Percentiles rank a stretch among this genome's conserved stretches.
Evolutionary conservation across 1,140 invertebrate genomes (phyloP).

Genomic region (Dreissena rostriformis): DNA sequence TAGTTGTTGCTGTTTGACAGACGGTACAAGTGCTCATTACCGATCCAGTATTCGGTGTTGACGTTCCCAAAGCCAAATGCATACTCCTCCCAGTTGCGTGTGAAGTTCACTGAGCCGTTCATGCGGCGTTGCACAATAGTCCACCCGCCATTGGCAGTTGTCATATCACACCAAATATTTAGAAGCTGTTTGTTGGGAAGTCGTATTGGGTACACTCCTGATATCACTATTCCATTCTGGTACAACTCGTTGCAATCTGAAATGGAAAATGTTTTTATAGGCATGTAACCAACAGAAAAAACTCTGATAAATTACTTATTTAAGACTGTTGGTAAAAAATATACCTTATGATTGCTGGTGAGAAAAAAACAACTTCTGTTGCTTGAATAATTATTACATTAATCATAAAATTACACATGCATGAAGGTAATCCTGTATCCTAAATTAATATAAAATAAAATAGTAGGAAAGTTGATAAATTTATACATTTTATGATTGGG

Average conservation of each 20-base stretch:
- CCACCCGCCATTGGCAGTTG: conserved; percentile 91
- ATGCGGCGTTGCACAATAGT: conserved; percentile 91
- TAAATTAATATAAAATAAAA: too few species aligned
- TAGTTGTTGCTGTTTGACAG: conserved; percentile 86
- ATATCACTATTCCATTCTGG: conserved; percentile 62
- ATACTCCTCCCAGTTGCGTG: conserved; percentile 95
- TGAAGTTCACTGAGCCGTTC: conserved; percentile 91
- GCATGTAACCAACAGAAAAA: neutral
- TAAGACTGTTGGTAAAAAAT: neutral
- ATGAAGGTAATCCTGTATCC: too few species aligned
- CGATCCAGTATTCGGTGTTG: conserved; percentile 85
- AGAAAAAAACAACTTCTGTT: neutral
- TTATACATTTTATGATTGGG: too few species aligned
- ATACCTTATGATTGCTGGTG: neutral
- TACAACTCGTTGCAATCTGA: conserved; percentile 76
- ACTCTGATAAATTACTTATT: neutral
- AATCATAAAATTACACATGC: neutral
- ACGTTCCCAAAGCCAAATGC: conserved; percentile 97
- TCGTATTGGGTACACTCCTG: conserved; percentile 88
- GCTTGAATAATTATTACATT: neutral
- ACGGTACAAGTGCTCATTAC: conserved; percentile 81
- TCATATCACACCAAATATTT: conserved; percentile 89
- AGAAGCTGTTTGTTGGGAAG: conserved; percentile 85
- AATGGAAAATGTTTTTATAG: conserved; percentile 48
- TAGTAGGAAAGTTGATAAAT: too few species aligned